Evolutionary conservation across 2,113 vertebrate species (phyloP).

Genomic region (Puntigrus tetrazona): DNA sequence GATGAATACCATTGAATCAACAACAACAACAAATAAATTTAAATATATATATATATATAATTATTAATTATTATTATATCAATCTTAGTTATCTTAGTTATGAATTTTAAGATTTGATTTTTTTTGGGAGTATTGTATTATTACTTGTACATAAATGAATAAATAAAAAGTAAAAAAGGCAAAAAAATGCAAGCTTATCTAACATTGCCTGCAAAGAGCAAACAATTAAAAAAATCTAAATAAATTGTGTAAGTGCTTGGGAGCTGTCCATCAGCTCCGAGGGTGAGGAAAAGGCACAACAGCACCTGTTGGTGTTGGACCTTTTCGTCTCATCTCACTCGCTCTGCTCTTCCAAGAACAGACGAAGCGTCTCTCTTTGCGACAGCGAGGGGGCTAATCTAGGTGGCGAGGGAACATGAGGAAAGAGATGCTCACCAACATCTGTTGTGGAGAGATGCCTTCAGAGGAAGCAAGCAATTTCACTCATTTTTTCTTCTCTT

Average conservation of each 20-base stretch:
- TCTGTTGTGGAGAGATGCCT: conserved; percentile 70
- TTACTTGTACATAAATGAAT: no score
- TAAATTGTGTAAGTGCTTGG: neutral
- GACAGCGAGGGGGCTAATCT: conserved; percentile 34
- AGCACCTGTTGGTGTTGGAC: conserved; percentile 34
- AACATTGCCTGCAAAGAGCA: neutral
- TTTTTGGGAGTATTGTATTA: no score
- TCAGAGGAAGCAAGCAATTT: conserved; percentile 24
- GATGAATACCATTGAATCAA: neutral
- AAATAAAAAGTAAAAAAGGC: no score
- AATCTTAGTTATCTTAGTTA: no score
- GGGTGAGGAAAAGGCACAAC: neutral
- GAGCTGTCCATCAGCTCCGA: neutral
- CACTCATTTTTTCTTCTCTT: neutral
- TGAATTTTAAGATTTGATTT: no score
- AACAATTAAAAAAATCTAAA: neutral
- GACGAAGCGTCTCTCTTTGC: conserved; percentile 18
- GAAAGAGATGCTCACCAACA: conserved; percentile 71
- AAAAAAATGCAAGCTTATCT: neutral
- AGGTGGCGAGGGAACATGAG: conserved; percentile 37
- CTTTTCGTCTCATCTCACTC: neutral
- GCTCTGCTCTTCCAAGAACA: conserved; percentile 11
- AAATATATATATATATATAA: no score
- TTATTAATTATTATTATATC: no score
- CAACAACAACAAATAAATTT: neutral